Evolutionary conservation across 2,888 invertebrate genomes (phyloP), one percentile per base, ranked within the genome.

Genomic region (Pharmacophagus antenor): DNA sequence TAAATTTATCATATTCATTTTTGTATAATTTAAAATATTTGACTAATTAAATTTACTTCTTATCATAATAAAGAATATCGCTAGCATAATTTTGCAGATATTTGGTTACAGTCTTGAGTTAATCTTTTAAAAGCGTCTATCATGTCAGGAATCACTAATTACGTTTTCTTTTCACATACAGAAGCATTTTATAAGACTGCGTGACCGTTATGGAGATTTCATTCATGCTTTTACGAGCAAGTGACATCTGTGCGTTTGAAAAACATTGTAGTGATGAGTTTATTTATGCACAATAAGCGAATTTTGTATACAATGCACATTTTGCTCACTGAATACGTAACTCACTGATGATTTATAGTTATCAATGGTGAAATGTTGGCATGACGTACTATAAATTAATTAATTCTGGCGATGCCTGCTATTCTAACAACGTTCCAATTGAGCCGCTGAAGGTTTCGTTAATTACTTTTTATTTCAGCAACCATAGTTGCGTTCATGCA

Each of bases 211-310:
- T 57, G 8, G 27, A 42, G 17, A 52, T 47, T 46, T 41, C 52
- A 52, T 52, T 58, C 47, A 58, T 47, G 37, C 46, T 37, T 58
- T 58, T 58, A 52, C 37, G 22, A 58, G 10, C 46, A 15, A n/a
- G 22, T 50, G 51, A 17, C 47, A 55, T 31, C 54, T 54, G 25
- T 31, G 18, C 25, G 7, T 55, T 48, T 31, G 12, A 44, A 53
- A 15, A 42, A 22, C 46, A 27, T 54, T 22, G 17, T 27, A 37
- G 51, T 15, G 31, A 46, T 51, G 25, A 46, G 22, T 21, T 42
- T 23, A 50, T 44, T 50, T 56, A 49, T 51, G 31, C 4, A 17
- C 27, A 18, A 53, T 42, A 7, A 3, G 42, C 42, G 5, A 23
- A 44, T 22, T 23, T 18, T 44, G 46, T 42, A 8, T 17, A 47